A percentile compares a stretch with the other conserved stretches of the same genome.
phyloP scores from a whole-genome alignment of 2,888 invertebrate genomes.

The Deilephila elpenor region DNA sequence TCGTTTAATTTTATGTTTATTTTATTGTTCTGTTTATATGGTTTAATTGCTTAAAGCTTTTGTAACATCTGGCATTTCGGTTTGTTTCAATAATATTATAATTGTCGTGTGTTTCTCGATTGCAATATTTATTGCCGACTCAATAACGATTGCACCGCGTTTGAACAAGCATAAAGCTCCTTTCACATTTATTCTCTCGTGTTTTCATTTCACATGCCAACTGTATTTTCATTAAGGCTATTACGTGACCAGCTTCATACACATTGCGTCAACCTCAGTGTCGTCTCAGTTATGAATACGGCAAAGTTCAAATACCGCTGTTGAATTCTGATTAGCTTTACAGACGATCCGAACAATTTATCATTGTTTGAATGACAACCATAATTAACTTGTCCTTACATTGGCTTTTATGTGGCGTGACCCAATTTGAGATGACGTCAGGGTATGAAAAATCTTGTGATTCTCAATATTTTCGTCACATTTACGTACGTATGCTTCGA shows the following conservation, averaged over 20 bases:
- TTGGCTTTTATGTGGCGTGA: conserved; percentile 56
- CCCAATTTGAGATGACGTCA: conserved; percentile 61
- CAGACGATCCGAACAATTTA: conserved; percentile 64
- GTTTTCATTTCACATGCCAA: conserved; percentile 20
- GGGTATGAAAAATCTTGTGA: conserved; percentile 45
- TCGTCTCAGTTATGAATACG: conserved; percentile 57
- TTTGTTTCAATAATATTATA: not conserved
- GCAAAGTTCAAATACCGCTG: conserved; percentile 74
- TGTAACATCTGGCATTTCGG: no score
- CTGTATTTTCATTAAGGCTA: conserved; percentile 34
- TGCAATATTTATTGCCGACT: not conserved
- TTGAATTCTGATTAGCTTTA: conserved; percentile 74
- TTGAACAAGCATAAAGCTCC: conserved; percentile 10
- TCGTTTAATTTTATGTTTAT: no score
- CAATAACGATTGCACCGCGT: conserved; percentile 19
- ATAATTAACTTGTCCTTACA: conserved; percentile 74
- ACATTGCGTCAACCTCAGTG: conserved; percentile 57
- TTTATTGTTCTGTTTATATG: no score
- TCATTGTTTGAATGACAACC: conserved; percentile 72
- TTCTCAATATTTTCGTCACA: conserved; percentile 30
- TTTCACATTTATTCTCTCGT: not conserved
- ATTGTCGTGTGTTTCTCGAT: not conserved
- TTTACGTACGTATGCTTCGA: conserved; percentile 5
- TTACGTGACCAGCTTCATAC: conserved; percentile 66
- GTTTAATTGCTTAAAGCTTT: no score